Evolutionary conservation across 2,113 vertebrate species (phyloP), one percentile per base, ranked within the genome.

Genomic region (Excalfactoria chinensis): DNA sequence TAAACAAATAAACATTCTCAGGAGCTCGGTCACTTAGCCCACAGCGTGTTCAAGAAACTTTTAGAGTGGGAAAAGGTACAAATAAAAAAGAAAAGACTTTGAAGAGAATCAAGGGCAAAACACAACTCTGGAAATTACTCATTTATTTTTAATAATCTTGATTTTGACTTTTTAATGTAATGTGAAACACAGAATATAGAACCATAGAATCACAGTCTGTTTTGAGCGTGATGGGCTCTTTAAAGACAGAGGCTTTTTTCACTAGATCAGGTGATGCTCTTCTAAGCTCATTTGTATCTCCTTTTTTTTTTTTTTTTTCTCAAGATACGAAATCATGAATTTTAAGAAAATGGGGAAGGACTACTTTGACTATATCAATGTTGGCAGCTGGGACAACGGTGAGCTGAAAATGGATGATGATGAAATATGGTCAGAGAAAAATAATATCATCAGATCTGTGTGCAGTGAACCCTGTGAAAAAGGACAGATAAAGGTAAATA

Each of bases 291-390:
- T 6, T 11, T 89, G 9, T 89, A 40, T 94, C n/a, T 96, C 46
- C 34, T 15, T 8, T 93, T 91, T 77, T 34, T 97, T 53, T 97
- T 96, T 97, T 34, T 97, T 53, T 97, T 96, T 97, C 75, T 58
- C 94, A 97, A 99, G 99, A 95, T 99, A 99, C 82, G 99, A 99
- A 97, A 99, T 99, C 73, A 99, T 99, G 99, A 99, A 99, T 96
- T 99, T 99, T 93, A 99, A 99, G 97, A 99, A 99, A 98, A 99
- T 99, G 98, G 99, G 98, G 17, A 99, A 99, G 94, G 99, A 99
- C 93, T 99, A 98, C 93, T 99, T 98, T 79, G 99, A 99, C 97
- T 99, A 99, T 93, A 98, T 99, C 79, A 99, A 99, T 30, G 98
- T 99, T 93, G 99, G 99, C 77, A 99, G 99, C 85, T 99, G 99